phyloP scores from a whole-genome alignment of 2,888 invertebrate species.

The Tetranychus piercei region DNA sequence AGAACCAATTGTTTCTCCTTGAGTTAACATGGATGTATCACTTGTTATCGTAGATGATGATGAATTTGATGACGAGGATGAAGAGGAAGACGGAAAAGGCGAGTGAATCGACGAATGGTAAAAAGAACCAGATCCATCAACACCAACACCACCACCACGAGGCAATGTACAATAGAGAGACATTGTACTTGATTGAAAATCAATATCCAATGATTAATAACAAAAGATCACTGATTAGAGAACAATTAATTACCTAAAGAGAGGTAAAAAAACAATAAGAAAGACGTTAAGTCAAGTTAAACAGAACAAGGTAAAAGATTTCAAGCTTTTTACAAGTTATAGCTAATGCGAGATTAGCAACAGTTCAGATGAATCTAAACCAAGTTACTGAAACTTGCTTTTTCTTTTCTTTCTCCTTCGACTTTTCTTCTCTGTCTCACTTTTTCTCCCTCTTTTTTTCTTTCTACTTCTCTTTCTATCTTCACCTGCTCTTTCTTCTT shows the following conservation, averaged over 20 bases:
- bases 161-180: conserved; percentile 9
- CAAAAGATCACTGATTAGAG: neutral
- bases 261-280: neutral
- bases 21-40: neutral
- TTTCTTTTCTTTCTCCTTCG: neutral
- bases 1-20: neutral
- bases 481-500: conserved; percentile 7
- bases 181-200: neutral
- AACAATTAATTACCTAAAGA: neutral
- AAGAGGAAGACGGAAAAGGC: neutral
- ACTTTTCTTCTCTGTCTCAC: neutral
- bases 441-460: neutral
- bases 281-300: neutral
- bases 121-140: neutral
- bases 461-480: neutral
- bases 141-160: conserved; percentile 3
- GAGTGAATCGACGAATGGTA: neutral
- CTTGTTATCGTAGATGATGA: neutral
- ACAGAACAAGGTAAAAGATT: neutral
- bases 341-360: neutral
- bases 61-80: neutral
- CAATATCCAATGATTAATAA: neutral
- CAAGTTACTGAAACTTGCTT: neutral
- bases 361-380: neutral
- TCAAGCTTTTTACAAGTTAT: neutral